These are phyloP conservation scores for Tenodera sinensis DNA, from an alignment of 2,888 invertebrate genomes.

Conservation along the genomic window DNA sequence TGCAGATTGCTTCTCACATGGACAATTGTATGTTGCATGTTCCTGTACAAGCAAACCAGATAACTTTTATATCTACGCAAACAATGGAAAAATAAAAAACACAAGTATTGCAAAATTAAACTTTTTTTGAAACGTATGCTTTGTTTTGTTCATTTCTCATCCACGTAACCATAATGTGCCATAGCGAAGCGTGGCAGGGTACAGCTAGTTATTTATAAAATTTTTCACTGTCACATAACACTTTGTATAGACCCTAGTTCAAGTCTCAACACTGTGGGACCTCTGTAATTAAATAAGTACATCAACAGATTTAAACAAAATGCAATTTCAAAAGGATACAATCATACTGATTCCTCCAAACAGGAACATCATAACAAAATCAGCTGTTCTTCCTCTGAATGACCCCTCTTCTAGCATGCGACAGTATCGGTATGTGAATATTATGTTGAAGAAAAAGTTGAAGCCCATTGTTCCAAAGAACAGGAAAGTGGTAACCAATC, in stretches of 20 bases:
- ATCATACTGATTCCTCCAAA: constrained; percentile 89
- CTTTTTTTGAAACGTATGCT: too few relatives aligned
- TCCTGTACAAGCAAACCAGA: too few relatives aligned
- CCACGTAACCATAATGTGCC: too few relatives aligned
- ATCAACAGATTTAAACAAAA: background rate
- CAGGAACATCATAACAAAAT: constrained; percentile 98
- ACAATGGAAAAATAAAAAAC: too few relatives aligned
- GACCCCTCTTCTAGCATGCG: constrained; percentile 98
- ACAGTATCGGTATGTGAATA: constrained; percentile 98
- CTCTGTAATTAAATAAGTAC: too few relatives aligned
- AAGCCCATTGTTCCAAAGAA: constrained; percentile 98
- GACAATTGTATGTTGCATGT: too few relatives aligned
- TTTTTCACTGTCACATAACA: background rate
- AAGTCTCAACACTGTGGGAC: background rate
- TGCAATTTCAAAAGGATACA: constrained; percentile 66
- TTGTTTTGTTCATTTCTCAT: too few relatives aligned
- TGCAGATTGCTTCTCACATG: too few relatives aligned
- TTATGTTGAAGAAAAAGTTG: constrained; percentile 98
- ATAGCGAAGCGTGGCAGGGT: too few relatives aligned
- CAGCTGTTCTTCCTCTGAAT: constrained; percentile 91
- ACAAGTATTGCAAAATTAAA: too few relatives aligned
- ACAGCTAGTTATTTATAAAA: too few relatives aligned
- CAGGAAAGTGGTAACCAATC: constrained; percentile 92
- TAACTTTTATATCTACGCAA: too few relatives aligned
- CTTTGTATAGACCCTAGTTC: background rate